A percentile compares a stretch with the other conserved stretches of the same genome.
Evolutionary conservation across 2,113 vertebrate genomes (phyloP).

Genomic region (rabbit (Oryctolagus cuniculus)): DNA sequence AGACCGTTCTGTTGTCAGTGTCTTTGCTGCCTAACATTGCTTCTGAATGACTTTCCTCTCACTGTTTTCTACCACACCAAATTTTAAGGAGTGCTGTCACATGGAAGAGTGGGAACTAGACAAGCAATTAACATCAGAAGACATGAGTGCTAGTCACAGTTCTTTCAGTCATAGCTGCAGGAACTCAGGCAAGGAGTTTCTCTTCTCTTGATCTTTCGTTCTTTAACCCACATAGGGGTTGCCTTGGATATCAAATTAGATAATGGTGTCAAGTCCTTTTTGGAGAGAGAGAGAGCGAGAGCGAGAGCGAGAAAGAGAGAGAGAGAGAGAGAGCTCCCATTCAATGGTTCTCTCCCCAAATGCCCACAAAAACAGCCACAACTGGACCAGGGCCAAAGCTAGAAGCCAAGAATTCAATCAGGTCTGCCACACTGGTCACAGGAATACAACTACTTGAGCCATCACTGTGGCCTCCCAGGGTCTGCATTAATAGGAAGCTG

Average conservation of each 20-base stretch:
- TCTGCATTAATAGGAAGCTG: too few relatives aligned
- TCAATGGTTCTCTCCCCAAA: too few relatives aligned
- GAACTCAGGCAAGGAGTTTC: not conserved
- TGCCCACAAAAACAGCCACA: too few relatives aligned
- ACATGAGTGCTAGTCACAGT: not conserved
- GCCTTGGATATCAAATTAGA: not conserved
- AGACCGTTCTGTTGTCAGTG: not conserved
- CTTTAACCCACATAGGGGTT: not conserved
- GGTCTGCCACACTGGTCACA: too few relatives aligned
- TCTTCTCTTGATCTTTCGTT: not conserved
- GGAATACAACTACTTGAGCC: too few relatives aligned
- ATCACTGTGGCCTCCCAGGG: too few relatives aligned
- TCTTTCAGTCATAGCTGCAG: not conserved
- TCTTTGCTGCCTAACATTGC: not conserved
- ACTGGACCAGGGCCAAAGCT: too few relatives aligned
- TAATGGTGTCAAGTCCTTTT: not conserved
- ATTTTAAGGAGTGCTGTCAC: not conserved
- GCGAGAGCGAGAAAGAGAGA: too few relatives aligned
- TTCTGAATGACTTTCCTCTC: not conserved
- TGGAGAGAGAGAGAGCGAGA: too few relatives aligned
- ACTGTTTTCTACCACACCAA: not conserved
- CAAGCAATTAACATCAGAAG: not conserved
- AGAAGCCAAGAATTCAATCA: too few relatives aligned
- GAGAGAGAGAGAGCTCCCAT: too few relatives aligned
- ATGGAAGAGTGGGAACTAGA: not conserved